Base-by-base conservation (phyloP, 2,797 vertebrate genomes). In the Eleutherodactylus coqui region DNA sequence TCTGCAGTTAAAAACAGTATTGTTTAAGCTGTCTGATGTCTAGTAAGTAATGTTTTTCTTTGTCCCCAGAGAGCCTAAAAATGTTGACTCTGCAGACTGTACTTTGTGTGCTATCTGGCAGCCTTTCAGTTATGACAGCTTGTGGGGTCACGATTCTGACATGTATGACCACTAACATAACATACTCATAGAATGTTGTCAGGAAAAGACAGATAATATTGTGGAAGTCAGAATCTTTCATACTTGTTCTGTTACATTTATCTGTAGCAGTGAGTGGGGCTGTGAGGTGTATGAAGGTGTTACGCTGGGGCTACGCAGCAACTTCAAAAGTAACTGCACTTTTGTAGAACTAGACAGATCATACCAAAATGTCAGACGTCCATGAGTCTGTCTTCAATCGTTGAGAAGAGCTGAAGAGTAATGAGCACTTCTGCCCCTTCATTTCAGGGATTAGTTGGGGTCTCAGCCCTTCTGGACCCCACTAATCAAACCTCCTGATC, bases 91-190 rank as follows among this genome's bases (percentile, higher is more conserved):
- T 64, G 58, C 43, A 32, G 81, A 62, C 34, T 27, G 9, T 24
- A 21, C 53, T 34, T 36, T 47, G 53, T 29, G 24, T 76, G 72
- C 19, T n/a, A 55, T 38, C 80, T 82, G 80, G 49, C 80, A 67
- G 29, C 1, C 0, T 1, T 47, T 84, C 29, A 75, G 41, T 67
- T 77, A 84, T 49, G 17, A 67, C 73, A 77, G 82, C 43, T 83
- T 76, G 36, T 45, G n/a, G 77, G 77, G 77, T 79, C 55, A 60
- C 21, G 13, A 49, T 75, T 29, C 21, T 47, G 7, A 49, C 43
- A 75, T 32, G 51, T 51, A 75, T 75, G 6, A 34, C 5, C 13
- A 75, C 17, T 75, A 19, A 27, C 19, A 49, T 45, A 75, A 72
- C 24, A 16, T 17, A 70, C 36, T 41, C 43, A 47, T 27, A 51